phyloP scores from a whole-genome alignment of 2,113 vertebrate species.

The Paramisgurnus dabryanus region DNA sequence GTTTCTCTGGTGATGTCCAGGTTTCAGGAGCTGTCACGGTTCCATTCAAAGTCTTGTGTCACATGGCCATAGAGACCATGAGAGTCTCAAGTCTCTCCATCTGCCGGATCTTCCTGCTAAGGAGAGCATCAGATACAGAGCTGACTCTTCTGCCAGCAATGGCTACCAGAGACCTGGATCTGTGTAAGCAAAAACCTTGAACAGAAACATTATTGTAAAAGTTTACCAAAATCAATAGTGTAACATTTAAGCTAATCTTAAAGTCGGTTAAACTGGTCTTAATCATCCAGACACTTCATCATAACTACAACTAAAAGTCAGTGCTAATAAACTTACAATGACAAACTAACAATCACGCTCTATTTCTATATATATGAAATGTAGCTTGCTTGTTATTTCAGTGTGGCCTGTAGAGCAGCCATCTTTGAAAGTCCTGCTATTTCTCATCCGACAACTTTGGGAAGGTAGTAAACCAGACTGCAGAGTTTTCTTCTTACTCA shows the following conservation, averaged over 20 bases:
- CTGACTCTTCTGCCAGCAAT: slow-evolving; percentile 82
- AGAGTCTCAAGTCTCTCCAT: slow-evolving; percentile 65
- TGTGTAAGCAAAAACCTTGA: slow-evolving; percentile 78
- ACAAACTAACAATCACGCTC: not conserved
- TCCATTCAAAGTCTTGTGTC: slow-evolving; percentile 92
- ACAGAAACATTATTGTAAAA: too few relatives aligned
- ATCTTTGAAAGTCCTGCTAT: slow-evolving; percentile 88
- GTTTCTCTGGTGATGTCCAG: slow-evolving; percentile 65
- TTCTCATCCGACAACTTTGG: slow-evolving; percentile 76
- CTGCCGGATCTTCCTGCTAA: slow-evolving; percentile 83
- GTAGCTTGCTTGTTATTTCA: slow-evolving; percentile 68
- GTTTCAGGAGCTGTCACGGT: slow-evolving; percentile 89
- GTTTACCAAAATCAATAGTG: too few relatives aligned
- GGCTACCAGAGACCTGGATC: slow-evolving; percentile 92
- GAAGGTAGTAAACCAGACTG: slow-evolving; percentile 63
- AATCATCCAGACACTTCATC: too few relatives aligned
- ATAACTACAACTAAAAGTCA: too few relatives aligned
- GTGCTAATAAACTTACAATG: too few relatives aligned
- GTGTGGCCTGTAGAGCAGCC: slow-evolving; percentile 82
- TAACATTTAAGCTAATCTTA: too few relatives aligned
- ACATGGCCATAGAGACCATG: slow-evolving; percentile 77
- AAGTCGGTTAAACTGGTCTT: too few relatives aligned
- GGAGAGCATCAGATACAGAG: slow-evolving; percentile 73
- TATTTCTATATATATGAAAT: slow-evolving; percentile 11
- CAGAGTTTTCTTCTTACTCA: not conserved